These are phyloP conservation scores for Platycheirus rosarum DNA, from an alignment of 2,888 invertebrate species.

Conservation along the genomic window DNA sequence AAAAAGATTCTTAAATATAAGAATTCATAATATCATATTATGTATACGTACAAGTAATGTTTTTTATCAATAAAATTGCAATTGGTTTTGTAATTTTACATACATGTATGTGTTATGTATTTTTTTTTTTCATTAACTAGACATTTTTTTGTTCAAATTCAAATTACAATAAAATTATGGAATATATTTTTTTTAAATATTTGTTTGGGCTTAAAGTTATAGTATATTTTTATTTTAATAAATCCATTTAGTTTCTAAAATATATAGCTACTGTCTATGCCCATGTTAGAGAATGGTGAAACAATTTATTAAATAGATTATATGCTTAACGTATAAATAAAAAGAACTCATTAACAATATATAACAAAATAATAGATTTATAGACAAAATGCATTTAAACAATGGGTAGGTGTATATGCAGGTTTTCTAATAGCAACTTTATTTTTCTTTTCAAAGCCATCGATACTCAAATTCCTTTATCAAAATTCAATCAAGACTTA, in stretches of 20 bases:
- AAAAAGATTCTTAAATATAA: constrained; percentile 68
- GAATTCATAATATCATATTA: constrained; percentile 34
- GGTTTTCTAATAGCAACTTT: constrained; percentile 55
- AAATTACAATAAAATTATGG: constrained; percentile 71
- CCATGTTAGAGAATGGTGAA: constrained; percentile 43
- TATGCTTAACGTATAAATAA: constrained; percentile 62
- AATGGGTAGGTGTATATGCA: constrained; percentile 16
- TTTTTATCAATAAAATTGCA: constrained; percentile 58
- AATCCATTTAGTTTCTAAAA: constrained; percentile 44
- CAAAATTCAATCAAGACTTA: too few species aligned
- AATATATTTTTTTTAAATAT: constrained; percentile 49
- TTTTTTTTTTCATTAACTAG: constrained; percentile 7
- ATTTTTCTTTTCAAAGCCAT: constrained; percentile 57
- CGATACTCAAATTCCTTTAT: constrained; percentile 40
- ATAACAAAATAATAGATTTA: constrained; percentile 52
- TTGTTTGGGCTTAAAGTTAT: constrained; percentile 43
- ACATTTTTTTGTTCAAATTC: constrained; percentile 58
- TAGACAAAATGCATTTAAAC: too few species aligned
- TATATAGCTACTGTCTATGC: constrained; percentile 56
- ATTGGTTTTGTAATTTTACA: constrained; percentile 39
- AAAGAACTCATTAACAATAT: constrained; percentile 63
- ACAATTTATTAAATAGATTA: constrained; percentile 41
- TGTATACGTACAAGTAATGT: constrained; percentile 42
- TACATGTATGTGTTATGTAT: constrained; percentile 27
- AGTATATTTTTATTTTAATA: constrained; percentile 44